Evolutionary conservation across 1,140 invertebrate genomes (phyloP).

Genomic region (Neodiprion lecontei): DNA sequence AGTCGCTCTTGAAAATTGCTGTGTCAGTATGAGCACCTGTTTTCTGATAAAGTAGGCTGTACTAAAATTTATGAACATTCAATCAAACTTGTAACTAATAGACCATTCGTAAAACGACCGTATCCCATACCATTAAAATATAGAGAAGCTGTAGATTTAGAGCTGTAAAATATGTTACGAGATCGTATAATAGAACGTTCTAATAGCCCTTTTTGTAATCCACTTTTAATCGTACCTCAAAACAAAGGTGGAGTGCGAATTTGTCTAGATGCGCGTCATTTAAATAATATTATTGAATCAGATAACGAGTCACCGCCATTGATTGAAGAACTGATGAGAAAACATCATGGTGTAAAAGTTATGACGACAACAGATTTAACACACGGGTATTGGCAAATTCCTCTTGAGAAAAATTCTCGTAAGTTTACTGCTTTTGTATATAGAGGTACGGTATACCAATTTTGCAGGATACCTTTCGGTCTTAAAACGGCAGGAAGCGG

Average conservation of each 20-base stretch:
- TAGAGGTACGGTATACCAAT: background rate
- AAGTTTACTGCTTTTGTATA: slow-evolving; percentile 31
- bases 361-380: slow-evolving; percentile 33
- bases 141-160: slow-evolving; percentile 11
- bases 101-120: slow-evolving; percentile 21
- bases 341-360: background rate
- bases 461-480: slow-evolving; percentile 25
- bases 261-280: slow-evolving; percentile 28
- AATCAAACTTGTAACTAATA: background rate
- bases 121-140: slow-evolving; percentile 29
- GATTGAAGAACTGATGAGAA: slow-evolving; percentile 4
- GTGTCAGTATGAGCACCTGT: too few relatives aligned
- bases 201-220: slow-evolving; percentile 40
- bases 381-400: slow-evolving; percentile 34
- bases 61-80: too few relatives aligned
- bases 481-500: background rate
- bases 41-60: too few relatives aligned
- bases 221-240: slow-evolving; percentile 28
- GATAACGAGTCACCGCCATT: slow-evolving; percentile 18
- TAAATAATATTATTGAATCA: slow-evolving; percentile 26
- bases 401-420: slow-evolving; percentile 10
- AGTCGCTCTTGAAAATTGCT: too few relatives aligned
- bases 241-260: slow-evolving; percentile 17
- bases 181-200: slow-evolving; percentile 32
- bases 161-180: slow-evolving; percentile 24